Evolutionary conservation across 2,797 vertebrate species (phyloP), one percentile per base, ranked within the genome.

Genomic region (Micrastur ruficollis): DNA sequence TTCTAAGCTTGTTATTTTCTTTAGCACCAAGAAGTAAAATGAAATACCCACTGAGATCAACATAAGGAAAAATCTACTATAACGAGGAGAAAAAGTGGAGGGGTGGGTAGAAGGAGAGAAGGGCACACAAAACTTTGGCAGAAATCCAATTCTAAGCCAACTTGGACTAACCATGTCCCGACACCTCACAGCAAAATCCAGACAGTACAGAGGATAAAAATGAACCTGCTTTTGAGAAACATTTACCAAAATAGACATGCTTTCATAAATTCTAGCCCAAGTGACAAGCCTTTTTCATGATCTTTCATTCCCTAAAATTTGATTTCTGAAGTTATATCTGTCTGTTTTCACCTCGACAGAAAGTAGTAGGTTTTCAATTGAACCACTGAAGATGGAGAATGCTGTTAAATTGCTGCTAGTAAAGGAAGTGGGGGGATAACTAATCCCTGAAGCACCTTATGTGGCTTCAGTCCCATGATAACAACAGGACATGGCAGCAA

Each of bases 181-280:
- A 95, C 65, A 93, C 61, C 38, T 76, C 78, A 62, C 78, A 83
- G 65, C 71, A 89, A 89, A 96, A 90, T 58, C 62, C 72, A 80
- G 79, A 82, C 0, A 0, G 47, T 4, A 73, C 40, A 89, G 59
- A 90, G 56, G 74, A 92, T 61, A 93, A 93, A 95, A 63, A 85
- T 29, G 56, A 92, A 95, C 65, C 75, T 90, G 75, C 56, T 86
- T 88, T 86, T 85, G 62, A 80, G 89, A 81, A 96, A 72, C 19
- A 34, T 26, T n/a, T 92, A 81, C 86, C 92, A 94, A 96, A 96
- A 93, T 66, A 93, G 93, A 89, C 23, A 75, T 5, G 20, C 62
- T 93, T 96, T 68, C 68, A 63, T 38, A 89, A 95, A 89, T 78
- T 74, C 68, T 55, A 89, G 53, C 25, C 67, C 18, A 92, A 88